Base-by-base conservation (phyloP, 2,888 invertebrate species). In the Brachynemurus nebulosus region DNA sequence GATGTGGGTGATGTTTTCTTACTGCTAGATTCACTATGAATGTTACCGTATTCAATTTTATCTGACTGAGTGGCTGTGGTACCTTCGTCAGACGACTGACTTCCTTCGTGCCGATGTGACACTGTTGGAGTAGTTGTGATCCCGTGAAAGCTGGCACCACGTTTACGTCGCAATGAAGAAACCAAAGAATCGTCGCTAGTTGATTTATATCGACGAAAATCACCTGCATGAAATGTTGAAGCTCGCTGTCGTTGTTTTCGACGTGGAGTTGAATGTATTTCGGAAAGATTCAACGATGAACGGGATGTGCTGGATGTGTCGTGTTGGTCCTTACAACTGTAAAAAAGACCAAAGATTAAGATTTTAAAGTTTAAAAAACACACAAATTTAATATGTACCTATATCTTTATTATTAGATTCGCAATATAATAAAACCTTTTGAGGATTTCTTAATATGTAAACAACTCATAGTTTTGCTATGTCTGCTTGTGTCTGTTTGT, bases 81-180 rank as follows among this genome's bases (percentile, higher is more conserved):
- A 41, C 34, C 36, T 35, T 9, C 21, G 45, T 34, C 45, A 48
- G 3, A 46, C 50, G 17, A 48, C 37, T 35, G 51, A 2, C 47
- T 45, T 51, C 2, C 47, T 43, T 17, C 51, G 37, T 48, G 56
- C 19, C 45, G 58, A 48, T 44, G 30, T n/a, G n/a, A n/a, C n/a
- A n/a, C n/a, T n/a, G n/a, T n/a, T n/a, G n/a, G n/a, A n/a, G n/a
- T n/a, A n/a, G n/a, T n/a, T 30, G n/a, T n/a, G 3, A 19, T 59
- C 51, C 59, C 72, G 57, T 71, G 68, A 52, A 69, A 69, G 51
- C 71, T 71, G 46, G 65, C 65, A 9, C 69, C 65, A 43, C 69
- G 58, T 45, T 66, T 65, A 9, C 68, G 61, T 18, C 60, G 53
- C 47, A 61, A 58, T 1, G 66, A 64, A 1, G 64, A 62, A 1